phyloP scores from a whole-genome alignment of 2,113 vertebrate genomes.

The Chaetorhynchus papuensis region DNA sequence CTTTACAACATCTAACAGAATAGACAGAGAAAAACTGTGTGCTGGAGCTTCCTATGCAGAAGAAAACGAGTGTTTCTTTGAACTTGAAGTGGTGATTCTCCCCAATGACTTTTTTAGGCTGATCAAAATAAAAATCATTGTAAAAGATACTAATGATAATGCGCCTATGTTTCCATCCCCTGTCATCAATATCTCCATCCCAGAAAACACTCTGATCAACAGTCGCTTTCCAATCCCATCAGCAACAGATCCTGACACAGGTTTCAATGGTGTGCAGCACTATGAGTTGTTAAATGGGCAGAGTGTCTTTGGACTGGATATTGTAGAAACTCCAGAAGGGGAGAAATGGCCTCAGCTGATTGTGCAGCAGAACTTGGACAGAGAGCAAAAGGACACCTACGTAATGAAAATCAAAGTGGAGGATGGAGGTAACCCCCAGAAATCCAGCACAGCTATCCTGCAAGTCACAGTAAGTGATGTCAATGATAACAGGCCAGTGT shows the following conservation, averaged over 20 bases:
- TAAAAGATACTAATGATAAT: conserved; percentile 98
- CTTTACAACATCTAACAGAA: conserved; percentile 95
- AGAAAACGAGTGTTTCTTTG: conserved; percentile 96
- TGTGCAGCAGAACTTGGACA: conserved; percentile 96
- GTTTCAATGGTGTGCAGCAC: conserved; percentile 96
- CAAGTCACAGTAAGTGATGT: conserved; percentile 98
- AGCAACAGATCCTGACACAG: conserved; percentile 96
- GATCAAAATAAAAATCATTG: conserved; percentile 98
- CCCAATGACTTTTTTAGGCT: conserved; percentile 98
- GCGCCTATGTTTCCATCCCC: conserved; percentile 98
- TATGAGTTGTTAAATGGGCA: conserved; percentile 96
- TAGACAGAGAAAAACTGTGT: conserved; percentile 97
- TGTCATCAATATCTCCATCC: conserved; percentile 99
- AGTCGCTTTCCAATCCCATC: conserved; percentile 97
- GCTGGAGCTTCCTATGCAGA: conserved; percentile 87
- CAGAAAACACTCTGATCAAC: conserved; percentile 98
- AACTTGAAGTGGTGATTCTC: conserved; percentile 98
- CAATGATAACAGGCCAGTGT: conserved; percentile 95
- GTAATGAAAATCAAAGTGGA: conserved; percentile 99
- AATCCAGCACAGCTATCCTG: conserved; percentile 98
- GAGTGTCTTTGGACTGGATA: conserved; percentile 96
- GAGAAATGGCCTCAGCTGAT: conserved; percentile 99
- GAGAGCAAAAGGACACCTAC: conserved; percentile 98
- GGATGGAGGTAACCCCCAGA: conserved; percentile 94
- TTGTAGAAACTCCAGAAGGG: conserved; percentile 97